Conservation (phyloP, 2,797 vertebrate species). For the Melanotaenia nigrans region DNA sequence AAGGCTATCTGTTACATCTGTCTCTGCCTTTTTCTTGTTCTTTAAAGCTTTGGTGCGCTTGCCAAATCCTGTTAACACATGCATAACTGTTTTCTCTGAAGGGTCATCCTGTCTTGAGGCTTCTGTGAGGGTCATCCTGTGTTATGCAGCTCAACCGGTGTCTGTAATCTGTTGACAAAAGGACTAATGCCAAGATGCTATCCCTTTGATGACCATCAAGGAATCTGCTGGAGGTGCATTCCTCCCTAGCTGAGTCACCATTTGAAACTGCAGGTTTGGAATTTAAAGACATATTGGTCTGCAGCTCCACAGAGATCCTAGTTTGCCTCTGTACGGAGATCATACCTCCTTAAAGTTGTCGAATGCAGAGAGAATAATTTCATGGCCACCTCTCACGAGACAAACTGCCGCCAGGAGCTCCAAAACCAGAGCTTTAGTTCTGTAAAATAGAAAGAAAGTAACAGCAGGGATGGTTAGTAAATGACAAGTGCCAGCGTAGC, state of each 20-base stretch:
- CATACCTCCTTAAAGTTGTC: conserved; percentile 98
- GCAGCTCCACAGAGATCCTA: not conserved
- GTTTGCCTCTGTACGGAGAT: conserved; percentile 11
- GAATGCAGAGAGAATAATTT: conserved; percentile 96
- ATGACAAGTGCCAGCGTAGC: conserved; percentile 19
- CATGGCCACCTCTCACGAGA: conserved; percentile 97
- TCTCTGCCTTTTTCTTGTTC: conserved; percentile 23
- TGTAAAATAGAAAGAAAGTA: conserved; percentile 68
- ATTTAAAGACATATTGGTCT: conserved; percentile 54
- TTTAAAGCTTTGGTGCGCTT: conserved; percentile 45
- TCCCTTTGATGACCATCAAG: conserved; percentile 24
- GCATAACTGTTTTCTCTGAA: conserved; percentile 37
- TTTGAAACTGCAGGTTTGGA: conserved; percentile 54
- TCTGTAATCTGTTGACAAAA: conserved; percentile 55
- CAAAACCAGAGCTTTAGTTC: conserved; percentile 97
- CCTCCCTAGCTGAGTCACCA: conserved; percentile 54
- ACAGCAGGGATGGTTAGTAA: conserved; percentile 35
- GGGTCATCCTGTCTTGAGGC: not conserved
- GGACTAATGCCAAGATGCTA: conserved; percentile 37
- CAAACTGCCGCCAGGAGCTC: conserved; percentile 96
- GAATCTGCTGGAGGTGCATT: conserved; percentile 52
- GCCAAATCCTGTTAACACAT: conserved; percentile 44
- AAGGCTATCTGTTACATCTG: conserved; percentile 41
- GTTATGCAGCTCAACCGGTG: conserved; percentile 32
- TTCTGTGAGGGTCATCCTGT: conserved; percentile 16